Percentiles rank a stretch among this genome's conserved stretches.
Conservation (phyloP, 35 echinoderm and acorn worm genomes). For the Nesometra sesokonis region DNA sequence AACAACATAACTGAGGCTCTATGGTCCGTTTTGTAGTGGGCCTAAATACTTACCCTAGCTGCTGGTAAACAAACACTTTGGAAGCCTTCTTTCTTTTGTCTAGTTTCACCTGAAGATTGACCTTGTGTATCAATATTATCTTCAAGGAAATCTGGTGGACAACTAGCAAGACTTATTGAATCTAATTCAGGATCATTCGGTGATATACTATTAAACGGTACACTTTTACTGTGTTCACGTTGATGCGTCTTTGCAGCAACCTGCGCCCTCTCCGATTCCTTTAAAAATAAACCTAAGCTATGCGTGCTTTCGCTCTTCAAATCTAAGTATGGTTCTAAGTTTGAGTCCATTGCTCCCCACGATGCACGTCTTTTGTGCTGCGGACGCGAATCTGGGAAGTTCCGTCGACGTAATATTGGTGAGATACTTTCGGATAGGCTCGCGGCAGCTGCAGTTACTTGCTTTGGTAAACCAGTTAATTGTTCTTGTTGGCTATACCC, state of each 20-base stretch:
- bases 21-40: too few relatives aligned
- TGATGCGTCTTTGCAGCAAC: background rate
- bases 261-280: background rate
- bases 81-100: background rate
- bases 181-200: background rate
- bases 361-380: background rate
- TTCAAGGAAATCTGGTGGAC: background rate
- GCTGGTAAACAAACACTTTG: background rate
- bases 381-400: background rate
- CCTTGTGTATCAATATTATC: background rate
- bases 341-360: background rate
- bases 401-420: background rate
- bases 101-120: background rate
- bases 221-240: background rate
- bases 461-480: background rate
- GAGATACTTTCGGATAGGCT: slow-evolving; percentile 6
- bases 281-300: background rate
- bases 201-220: background rate
- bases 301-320: background rate
- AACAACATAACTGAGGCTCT: too few relatives aligned
- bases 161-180: background rate
- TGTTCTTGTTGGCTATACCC: background rate
- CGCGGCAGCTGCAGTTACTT: background rate
- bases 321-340: background rate
- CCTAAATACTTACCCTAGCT: background rate